Percentiles rank a stretch among this genome's conserved stretches.
These are phyloP conservation scores for Malacoraja senta DNA, from an alignment of 2,797 vertebrate genomes.

Conservation along the genomic window DNA sequence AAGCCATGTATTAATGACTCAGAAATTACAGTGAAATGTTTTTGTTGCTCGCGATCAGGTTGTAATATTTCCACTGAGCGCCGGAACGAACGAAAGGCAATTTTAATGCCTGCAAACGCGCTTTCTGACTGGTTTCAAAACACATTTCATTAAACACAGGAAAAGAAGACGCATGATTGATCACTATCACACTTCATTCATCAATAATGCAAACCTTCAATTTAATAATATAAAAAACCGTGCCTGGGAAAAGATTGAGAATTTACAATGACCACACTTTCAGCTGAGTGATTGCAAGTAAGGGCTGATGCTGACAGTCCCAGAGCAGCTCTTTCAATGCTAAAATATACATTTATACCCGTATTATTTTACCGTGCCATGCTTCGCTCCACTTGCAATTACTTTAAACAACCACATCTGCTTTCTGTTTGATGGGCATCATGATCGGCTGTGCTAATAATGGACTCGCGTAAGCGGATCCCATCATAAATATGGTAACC, in stretches of 20 bases:
- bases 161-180: not conserved
- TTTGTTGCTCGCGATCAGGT: not conserved
- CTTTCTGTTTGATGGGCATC: not conserved
- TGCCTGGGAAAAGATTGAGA: not conserved
- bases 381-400: not conserved
- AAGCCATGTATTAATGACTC: not conserved
- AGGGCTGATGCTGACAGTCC: not conserved
- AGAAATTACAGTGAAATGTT: not conserved
- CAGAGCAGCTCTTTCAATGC: not conserved
- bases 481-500: not conserved
- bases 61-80: no score
- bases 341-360: not conserved
- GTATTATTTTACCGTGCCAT: not conserved
- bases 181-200: not conserved
- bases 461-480: not conserved
- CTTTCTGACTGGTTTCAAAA: not conserved
- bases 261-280: not conserved
- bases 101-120: not conserved
- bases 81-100: not conserved
- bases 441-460: not conserved
- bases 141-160: not conserved
- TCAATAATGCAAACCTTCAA: constrained; percentile 15
- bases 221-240: not conserved
- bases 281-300: not conserved
- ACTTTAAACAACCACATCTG: not conserved